Conservation (phyloP, 1,140 invertebrate species). For the Trichogramma pretiosum region DNA sequence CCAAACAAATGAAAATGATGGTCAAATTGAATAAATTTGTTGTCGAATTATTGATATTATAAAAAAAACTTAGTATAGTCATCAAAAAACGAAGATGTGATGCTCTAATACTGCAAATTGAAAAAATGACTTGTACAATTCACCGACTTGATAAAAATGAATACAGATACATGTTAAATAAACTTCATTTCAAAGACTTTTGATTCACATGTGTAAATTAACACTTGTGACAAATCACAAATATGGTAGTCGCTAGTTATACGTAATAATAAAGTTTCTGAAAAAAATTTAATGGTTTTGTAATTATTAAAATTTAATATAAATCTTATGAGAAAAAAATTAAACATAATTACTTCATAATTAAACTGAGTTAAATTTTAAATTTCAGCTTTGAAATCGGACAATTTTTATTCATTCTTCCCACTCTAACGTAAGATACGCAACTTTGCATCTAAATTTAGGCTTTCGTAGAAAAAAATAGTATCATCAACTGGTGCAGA, state of each 20-base stretch:
- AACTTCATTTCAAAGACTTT: constrained; percentile 26
- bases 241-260: constrained; percentile 45
- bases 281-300: constrained; percentile 26
- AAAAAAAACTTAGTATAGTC: constrained; percentile 1
- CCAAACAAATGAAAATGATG: constrained; percentile 17
- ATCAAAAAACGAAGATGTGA: constrained; percentile 6
- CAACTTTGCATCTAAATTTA: no score
- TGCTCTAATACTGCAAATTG: constrained; percentile 3
- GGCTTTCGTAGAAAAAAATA: no score
- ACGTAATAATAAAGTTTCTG: constrained; percentile 47
- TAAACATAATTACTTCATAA: no score
- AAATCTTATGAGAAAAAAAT: no score
- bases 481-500: no score
- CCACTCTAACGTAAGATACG: no score
- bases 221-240: constrained; percentile 31
- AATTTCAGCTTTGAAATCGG: no score
- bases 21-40: constrained; percentile 21
- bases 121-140: constrained; percentile 11
- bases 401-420: no score
- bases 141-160: not conserved
- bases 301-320: not conserved
- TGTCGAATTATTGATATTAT: constrained; percentile 12
- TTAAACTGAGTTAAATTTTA: no score
- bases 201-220: constrained; percentile 29
- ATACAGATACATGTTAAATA: not conserved